Evolutionary conservation across 2,797 vertebrate genomes (phyloP), one percentile per base, ranked within the genome.

Genomic region (Bradypus variegatus): DNA sequence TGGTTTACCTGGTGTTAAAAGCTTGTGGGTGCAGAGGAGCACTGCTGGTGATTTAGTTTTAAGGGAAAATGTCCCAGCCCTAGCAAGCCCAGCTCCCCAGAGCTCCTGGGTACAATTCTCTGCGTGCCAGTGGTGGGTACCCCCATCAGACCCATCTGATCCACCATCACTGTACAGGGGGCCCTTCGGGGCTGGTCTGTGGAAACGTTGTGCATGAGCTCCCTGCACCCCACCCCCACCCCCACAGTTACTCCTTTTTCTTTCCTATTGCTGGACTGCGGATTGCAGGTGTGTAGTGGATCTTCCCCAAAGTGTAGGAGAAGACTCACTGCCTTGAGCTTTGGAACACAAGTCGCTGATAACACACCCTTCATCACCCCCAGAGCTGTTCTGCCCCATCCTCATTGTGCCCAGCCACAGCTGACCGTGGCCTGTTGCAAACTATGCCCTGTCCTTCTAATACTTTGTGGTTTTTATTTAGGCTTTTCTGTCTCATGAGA

Each of bases 71-170:
- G 2, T 29, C 11, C 31, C 14, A 3, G 36, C 27, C 12, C 33
- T 48, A 27, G 18, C 36, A 6, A 0, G 76, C 48, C 11, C 62
- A 27, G 77, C 80, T 67, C 36, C 69, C 81, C 8, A 1, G 53
- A 69, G 50, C n/a, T 83, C 53, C 45, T 41, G 6, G 50, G n/a
- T 50, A 1, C n/a, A 8, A 69, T 65, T 60, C 45, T 70, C 45
- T 48, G 33, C 5, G 0, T 5, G 33, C 18, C 9, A 0, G 19
- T 2, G 5, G 50, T 0, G 0, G 73, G 48, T 2, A 45, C 10
- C 62, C 64, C 16, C 1, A 16, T 21, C 36, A 60, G 36, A 21
- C n/a, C 6, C 53, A 69, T 45, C 29, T 15, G 19, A 10, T 50
- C 29, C 48, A 7, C 33, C 6, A 0, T 72, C 48, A 6, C 25